These are phyloP conservation scores for Hylaeus volcanicus DNA, from an alignment of 1,140 invertebrate species.

Conservation along the genomic window DNA sequence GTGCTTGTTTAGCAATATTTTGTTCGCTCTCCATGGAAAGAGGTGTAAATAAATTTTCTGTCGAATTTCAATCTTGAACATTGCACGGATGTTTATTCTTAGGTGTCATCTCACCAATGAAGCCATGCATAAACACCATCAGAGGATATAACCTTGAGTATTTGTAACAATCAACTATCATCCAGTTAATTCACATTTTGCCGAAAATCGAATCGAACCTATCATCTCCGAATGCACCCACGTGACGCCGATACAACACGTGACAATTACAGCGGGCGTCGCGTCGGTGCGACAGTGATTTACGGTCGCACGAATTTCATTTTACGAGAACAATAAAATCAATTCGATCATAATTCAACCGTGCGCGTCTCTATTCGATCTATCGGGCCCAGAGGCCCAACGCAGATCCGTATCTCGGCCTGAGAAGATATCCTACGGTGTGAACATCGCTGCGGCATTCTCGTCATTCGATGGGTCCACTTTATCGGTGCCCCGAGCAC, in stretches of 20 bases:
- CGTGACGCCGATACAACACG: background rate
- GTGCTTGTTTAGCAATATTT: too few species aligned
- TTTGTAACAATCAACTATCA: too few species aligned
- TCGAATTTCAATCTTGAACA: too few species aligned
- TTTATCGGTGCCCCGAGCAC: slow-evolving; percentile 60
- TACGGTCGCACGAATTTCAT: slow-evolving; percentile 23
- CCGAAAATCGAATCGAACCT: background rate
- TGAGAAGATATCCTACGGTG: slow-evolving; percentile 19
- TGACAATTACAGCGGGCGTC: slow-evolving; percentile 29
- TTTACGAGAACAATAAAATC: slow-evolving; percentile 52
- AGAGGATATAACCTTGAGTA: too few species aligned
- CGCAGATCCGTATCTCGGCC: slow-evolving; percentile 27
- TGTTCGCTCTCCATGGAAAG: too few species aligned
- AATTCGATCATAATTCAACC: slow-evolving; percentile 42
- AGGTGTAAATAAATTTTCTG: too few species aligned
- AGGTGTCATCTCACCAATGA: too few species aligned
- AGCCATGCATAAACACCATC: too few species aligned
- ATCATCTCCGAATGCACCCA: slow-evolving; percentile 13
- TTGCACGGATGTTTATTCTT: too few species aligned
- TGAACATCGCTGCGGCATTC: slow-evolving; percentile 18
- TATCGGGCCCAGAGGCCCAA: slow-evolving; percentile 3
- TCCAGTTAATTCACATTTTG: background rate
- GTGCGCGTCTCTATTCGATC: slow-evolving; percentile 38
- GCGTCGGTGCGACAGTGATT: slow-evolving; percentile 5
- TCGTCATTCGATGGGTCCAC: slow-evolving; percentile 39